Evolutionary conservation across 2,797 vertebrate species (phyloP).

Genomic region (Gila robusta): DNA sequence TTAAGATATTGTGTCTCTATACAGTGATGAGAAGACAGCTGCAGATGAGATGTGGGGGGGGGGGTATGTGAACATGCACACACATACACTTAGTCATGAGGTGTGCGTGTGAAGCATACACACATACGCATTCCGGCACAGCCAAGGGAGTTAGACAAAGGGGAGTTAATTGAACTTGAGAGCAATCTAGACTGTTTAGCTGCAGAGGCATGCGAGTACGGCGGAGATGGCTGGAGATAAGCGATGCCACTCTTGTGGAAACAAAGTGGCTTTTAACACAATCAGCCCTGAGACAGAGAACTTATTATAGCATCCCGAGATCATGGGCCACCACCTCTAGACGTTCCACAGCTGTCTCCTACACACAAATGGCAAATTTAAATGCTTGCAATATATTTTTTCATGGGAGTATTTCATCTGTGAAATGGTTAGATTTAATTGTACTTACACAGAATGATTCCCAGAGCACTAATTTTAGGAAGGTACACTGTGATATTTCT

Average conservation of each 20-base stretch:
- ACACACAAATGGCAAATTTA: slow-evolving; percentile 37
- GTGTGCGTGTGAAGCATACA: slow-evolving; percentile 30
- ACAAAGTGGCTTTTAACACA: slow-evolving; percentile 68
- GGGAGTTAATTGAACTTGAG: slow-evolving; percentile 80
- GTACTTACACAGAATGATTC: background rate
- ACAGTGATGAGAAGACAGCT: slow-evolving; percentile 45
- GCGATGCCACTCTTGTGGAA: slow-evolving; percentile 72
- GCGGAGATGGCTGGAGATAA: slow-evolving; percentile 73
- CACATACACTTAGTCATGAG: slow-evolving; percentile 53
- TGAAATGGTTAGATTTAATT: slow-evolving; percentile 16
- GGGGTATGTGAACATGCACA: slow-evolving; percentile 43
- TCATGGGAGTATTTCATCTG: slow-evolving; percentile 1
- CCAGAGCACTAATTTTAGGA: background rate
- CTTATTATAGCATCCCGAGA: slow-evolving; percentile 52
- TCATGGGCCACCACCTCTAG: slow-evolving; percentile 54
- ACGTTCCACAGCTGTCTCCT: slow-evolving; percentile 14
- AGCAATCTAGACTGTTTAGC: slow-evolving; percentile 76
- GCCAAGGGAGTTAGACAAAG: slow-evolving; percentile 59
- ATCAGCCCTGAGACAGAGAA: slow-evolving; percentile 62
- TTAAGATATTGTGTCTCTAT: slow-evolving; percentile 50
- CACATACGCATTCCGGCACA: slow-evolving; percentile 51
- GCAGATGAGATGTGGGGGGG: slow-evolving; percentile 26
- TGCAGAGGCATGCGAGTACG: slow-evolving; percentile 68
- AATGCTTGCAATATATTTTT: slow-evolving; percentile 24
- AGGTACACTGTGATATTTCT: background rate